These are phyloP conservation scores for Drosophila aldrichi DNA, from an alignment of 2,888 invertebrate genomes.

Conservation along the genomic window DNA sequence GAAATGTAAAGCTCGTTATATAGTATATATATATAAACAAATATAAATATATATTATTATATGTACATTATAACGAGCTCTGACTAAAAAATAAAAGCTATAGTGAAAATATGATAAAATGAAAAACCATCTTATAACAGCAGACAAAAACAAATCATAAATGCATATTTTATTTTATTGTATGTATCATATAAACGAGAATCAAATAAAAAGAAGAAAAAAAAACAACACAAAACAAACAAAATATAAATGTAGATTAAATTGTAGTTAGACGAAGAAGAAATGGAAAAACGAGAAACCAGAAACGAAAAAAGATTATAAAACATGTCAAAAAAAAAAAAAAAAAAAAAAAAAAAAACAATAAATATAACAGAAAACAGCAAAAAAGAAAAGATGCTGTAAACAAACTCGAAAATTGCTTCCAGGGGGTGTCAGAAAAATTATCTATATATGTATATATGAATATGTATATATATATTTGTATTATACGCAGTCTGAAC, in stretches of 20 bases:
- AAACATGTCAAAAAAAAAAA: slow-evolving; percentile 33
- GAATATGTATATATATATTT: not conserved
- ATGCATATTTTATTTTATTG: slow-evolving; percentile 65
- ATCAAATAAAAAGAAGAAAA: slow-evolving; percentile 62
- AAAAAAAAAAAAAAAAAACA: too few relatives aligned
- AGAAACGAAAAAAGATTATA: slow-evolving; percentile 28
- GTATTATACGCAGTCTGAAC: not conserved
- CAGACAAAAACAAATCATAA: slow-evolving; percentile 43
- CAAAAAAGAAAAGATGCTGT: slow-evolving; percentile 53
- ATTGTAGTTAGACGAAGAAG: slow-evolving; percentile 62
- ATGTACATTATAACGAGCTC: slow-evolving; percentile 38
- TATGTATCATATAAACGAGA: slow-evolving; percentile 61
- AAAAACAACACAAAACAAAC: slow-evolving; percentile 51
- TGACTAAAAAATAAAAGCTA: slow-evolving; percentile 15
- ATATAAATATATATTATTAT: not conserved
- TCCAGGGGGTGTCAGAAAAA: slow-evolving; percentile 22
- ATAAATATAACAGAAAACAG: slow-evolving; percentile 16
- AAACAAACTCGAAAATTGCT: slow-evolving; percentile 43
- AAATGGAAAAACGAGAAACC: slow-evolving; percentile 36
- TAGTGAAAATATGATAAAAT: slow-evolving; percentile 14
- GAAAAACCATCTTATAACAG: slow-evolving; percentile 17
- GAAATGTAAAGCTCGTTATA: slow-evolving; percentile 46
- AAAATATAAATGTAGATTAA: slow-evolving; percentile 60
- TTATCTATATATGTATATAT: not conserved
- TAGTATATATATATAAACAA: slow-evolving; percentile 6